phyloP scores from a whole-genome alignment of 2,113 vertebrate species.

The Cyprinodon variegatus region DNA sequence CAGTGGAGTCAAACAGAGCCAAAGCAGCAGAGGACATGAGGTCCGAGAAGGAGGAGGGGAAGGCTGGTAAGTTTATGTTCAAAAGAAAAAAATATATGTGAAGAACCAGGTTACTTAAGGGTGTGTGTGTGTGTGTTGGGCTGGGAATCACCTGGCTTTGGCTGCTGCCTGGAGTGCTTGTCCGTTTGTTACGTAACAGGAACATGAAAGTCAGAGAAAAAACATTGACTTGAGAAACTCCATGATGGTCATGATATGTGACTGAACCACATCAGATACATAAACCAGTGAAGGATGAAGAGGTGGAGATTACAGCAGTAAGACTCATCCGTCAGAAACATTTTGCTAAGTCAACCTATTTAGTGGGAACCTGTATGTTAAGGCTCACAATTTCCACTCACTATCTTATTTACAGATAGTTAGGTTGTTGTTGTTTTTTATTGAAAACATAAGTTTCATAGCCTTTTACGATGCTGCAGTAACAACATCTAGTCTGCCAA shows the following conservation, averaged over 20 bases:
- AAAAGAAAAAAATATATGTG: background rate
- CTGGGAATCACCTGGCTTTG: background rate
- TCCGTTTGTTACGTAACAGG: constrained; percentile 2
- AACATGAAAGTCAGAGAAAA: constrained; percentile 11
- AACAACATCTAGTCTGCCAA: background rate
- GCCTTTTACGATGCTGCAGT: background rate
- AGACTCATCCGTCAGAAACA: background rate
- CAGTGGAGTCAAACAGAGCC: constrained; percentile 75
- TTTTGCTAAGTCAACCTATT: background rate
- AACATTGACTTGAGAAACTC: background rate
- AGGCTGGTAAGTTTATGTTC: constrained; percentile 69
- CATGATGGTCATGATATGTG: background rate
- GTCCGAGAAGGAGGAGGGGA: constrained; percentile 78
- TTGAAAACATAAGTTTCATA: background rate
- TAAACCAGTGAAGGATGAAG: background rate
- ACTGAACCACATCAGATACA: background rate
- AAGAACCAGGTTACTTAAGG: background rate
- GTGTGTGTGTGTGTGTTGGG: background rate
- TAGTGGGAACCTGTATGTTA: background rate
- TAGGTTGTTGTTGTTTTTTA: background rate
- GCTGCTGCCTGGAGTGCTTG: background rate
- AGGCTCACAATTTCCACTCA: background rate
- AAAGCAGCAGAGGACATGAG: constrained; percentile 71
- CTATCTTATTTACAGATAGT: background rate
- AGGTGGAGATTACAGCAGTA: background rate